phyloP scores from a whole-genome alignment of 2,113 vertebrate species.

The Brevimyrus niger region DNA sequence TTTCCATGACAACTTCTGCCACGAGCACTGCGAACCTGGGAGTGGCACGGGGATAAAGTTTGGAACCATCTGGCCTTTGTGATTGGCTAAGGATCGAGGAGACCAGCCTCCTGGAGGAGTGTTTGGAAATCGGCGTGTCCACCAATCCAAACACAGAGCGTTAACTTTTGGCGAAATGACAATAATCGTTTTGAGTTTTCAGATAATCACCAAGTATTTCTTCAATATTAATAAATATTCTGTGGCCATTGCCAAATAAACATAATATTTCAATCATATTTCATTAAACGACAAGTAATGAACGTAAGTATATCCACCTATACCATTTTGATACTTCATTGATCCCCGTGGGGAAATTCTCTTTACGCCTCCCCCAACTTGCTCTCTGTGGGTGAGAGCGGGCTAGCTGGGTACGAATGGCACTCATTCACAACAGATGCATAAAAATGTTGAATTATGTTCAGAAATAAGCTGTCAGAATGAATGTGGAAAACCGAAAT shows the following conservation, averaged over 20 bases:
- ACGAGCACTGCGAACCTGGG: slow-evolving; percentile 30
- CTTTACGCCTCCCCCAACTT: too few species aligned
- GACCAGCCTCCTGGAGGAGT: slow-evolving; percentile 10
- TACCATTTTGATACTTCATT: too few species aligned
- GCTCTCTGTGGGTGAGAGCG: too few species aligned
- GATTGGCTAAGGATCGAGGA: slow-evolving; percentile 58
- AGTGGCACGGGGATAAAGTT: slow-evolving; percentile 53
- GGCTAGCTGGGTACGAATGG: not conserved
- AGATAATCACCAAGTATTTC: not conserved
- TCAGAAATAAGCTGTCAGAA: not conserved
- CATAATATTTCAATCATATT: not conserved
- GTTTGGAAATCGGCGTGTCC: slow-evolving; percentile 25
- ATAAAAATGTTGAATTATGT: not conserved
- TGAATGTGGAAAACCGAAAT: not conserved
- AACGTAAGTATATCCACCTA: not conserved
- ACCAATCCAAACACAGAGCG: not conserved
- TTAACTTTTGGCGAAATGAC: not conserved
- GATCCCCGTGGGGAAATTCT: too few species aligned
- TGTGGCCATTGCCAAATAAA: not conserved
- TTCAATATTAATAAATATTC: not conserved
- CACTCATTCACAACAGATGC: not conserved
- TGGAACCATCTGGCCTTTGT: slow-evolving; percentile 31
- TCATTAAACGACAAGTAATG: not conserved
- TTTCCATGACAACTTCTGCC: slow-evolving; percentile 83
- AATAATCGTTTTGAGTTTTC: not conserved